Base-by-base conservation (phyloP, 1,140 invertebrate genomes). In the Aethina tumida region DNA sequence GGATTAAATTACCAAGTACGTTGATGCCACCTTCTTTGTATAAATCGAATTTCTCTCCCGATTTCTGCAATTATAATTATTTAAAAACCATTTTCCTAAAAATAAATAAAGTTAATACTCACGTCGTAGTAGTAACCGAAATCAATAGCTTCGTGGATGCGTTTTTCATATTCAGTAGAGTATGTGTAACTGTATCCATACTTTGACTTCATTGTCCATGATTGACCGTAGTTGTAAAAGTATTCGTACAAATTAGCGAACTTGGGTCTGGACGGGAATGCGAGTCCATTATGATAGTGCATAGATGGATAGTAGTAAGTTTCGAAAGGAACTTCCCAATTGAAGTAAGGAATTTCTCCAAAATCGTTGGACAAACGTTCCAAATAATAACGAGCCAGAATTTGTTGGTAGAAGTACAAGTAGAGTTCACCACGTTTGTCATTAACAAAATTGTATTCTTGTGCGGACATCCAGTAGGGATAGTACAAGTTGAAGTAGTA, bases 221-320 rank as follows among this genome's bases (percentile, higher is more conserved):
- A 52, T 33, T 59, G 38, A 5, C 58, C 62, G 35, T 58, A 58
- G 20, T 53, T 57, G 41, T 52, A 49, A 5, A 36, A 53, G 9
- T 56, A 53, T 26, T 61, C 52, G 14, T 58, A 54, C 19, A 63
- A 44, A 41, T 59, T 53, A 14, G 59, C 62, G 36, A 68, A 50
- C 19, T 69, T 62, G 3, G 68, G 70, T 46, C 81, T 73, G 7
- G 61, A 58, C 2, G 79, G 78, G 60, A 79, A 74, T 7, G 69
- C 55, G 14, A 78, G 53, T 16, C 81, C 83, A 30, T 77, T 82
- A 36, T 69, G 67, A 52, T 78, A 75, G 24, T 61, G 62, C 34
- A 84, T 50, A 16, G 74, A 72, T 27, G 80, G 73, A 31, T 71
- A 67, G 58, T 73, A 84, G 17, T 78, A 79, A 20, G 73, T 63